Base-by-base conservation (phyloP, 2,797 vertebrate species). In the Peromyscus melanophrys region DNA sequence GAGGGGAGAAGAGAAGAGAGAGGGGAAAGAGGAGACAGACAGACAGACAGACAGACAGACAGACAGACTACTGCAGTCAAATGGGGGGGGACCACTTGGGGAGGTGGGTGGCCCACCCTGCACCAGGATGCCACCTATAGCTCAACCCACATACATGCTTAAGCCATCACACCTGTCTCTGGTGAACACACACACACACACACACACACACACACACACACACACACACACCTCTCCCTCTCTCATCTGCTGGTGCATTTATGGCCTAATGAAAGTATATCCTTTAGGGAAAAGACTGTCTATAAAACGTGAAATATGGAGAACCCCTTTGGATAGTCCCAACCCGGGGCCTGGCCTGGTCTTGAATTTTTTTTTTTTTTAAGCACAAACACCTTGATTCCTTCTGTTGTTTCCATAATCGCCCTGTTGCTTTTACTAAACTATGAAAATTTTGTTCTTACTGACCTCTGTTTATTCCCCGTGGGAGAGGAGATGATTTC, bases 381-480 rank as follows among this genome's bases (percentile, higher is more conserved):
- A 52, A 96, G 88, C 81, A 63, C 81, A 84, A 97, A 96, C 92
- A 97, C 89, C 81, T 90, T 88, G 96, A 95, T 92, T 98, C 96
- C 97, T 97, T 98, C 94, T 98, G 98, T 96, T 98, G 95, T 93
- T 94, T 97, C 93, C 87, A 25, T 98, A 98, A 98, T 98, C 98
- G 98, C 98, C 89, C 94, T 98, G 98, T 98, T 99, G 98, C 98
- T 99, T 98, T 98, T 98, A 92, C 98, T 98, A 98, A 99, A 98
- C 90, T 98, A 97, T 97, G 81, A 95, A 46, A 46, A 46, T 7
- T 98, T 98, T 99, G n/a, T 99, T 75, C 97, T 97, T 55, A 96
- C 94, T 98, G 98, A 98, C 98, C 98, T 97, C 96, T 97, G 93
- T 81, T 96, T 97, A 92, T 43, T 95, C 85, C 75, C 69, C 43